Base-by-base conservation (phyloP, 1,140 invertebrate genomes). In the Cyrtorhinus lividipennis region DNA sequence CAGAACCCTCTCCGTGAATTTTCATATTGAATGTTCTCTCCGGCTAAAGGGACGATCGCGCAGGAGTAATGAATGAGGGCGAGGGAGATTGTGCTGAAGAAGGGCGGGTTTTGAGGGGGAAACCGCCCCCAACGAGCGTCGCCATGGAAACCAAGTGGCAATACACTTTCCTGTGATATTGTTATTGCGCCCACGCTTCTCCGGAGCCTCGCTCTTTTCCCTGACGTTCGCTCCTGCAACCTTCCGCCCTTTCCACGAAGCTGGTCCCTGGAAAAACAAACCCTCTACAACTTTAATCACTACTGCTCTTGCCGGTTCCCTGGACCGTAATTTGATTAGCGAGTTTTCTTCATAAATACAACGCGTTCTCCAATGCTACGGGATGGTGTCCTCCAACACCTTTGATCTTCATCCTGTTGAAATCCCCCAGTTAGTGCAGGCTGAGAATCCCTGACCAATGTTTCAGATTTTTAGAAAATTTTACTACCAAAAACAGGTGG, bases 21-120 rank as follows among this genome's bases (percentile, higher is more conserved):
- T 53, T 53, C 48, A 53, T 53, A 53, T 53, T 22, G 48, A 53
- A 53, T 53, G 48, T 53, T 53, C 48, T 53, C 48, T 44, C 48
- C 18, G 48, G 48, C 20, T 53, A 22, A 22, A 12, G 48, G 48
- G 48, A 53, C 48, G 48, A 53, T 53, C 48, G 48, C 48, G 12
- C 20, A 5, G 48, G 10, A 22, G 48, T 53, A 53, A 53, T 53
- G 48, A 53, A 53, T 12, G 48, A 12, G 48, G 20, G 48, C 48
- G 48, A 53, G 18, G 48, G 48, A 5, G 48, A 20, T 8, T 53
- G 18, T 10, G 48, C 12, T 10, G 18, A 22, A 12, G 48, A 22
- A 20, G 48, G 48, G 48, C 48, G 48, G 48, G 48, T 13, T 22
- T 3, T 20, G 48, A 53, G 48, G 48, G 10, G 10, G 10, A 53